Conservation (phyloP, 2,888 invertebrate genomes). For the Penaeus monodon region DNA sequence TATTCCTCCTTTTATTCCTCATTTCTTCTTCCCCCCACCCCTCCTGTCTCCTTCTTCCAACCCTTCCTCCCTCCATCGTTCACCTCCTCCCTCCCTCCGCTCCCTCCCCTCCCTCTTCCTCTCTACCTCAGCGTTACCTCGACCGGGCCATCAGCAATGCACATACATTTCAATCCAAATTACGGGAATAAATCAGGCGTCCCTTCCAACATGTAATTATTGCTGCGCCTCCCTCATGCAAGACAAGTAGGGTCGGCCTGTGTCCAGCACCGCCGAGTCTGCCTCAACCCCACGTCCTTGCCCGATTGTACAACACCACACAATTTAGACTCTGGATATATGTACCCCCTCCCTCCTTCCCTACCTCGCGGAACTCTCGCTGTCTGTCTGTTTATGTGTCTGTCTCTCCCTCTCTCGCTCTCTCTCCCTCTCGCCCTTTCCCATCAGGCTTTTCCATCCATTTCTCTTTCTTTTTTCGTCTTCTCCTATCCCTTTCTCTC, state of each 20-base stretch:
- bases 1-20: not conserved
- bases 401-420: not conserved
- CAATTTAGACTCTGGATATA: conserved; percentile 10
- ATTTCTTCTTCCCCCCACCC: not conserved
- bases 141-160: conserved; percentile 55
- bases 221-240: conserved; percentile 53
- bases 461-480: too few relatives aligned
- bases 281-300: not conserved
- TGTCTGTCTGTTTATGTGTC: not conserved
- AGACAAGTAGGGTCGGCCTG: conserved; percentile 57
- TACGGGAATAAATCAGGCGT: conserved; percentile 60
- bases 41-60: not conserved
- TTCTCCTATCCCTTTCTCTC: too few relatives aligned
- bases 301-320: not conserved
- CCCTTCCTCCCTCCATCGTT: conserved; percentile 1
- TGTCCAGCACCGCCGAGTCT: conserved; percentile 42
- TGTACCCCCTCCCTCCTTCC: not conserved
- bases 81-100: not conserved
- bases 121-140: conserved; percentile 39
- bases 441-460: not conserved
- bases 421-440: conserved; percentile 16
- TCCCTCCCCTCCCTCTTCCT: conserved; percentile 12
- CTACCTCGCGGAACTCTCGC: not conserved
- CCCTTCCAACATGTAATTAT: conserved; percentile 51
- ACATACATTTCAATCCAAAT: conserved; percentile 61